A percentile compares a stretch with the other conserved stretches of the same genome.
Conservation (phyloP, 2,888 invertebrate genomes). For the Notodonta ziczac region DNA sequence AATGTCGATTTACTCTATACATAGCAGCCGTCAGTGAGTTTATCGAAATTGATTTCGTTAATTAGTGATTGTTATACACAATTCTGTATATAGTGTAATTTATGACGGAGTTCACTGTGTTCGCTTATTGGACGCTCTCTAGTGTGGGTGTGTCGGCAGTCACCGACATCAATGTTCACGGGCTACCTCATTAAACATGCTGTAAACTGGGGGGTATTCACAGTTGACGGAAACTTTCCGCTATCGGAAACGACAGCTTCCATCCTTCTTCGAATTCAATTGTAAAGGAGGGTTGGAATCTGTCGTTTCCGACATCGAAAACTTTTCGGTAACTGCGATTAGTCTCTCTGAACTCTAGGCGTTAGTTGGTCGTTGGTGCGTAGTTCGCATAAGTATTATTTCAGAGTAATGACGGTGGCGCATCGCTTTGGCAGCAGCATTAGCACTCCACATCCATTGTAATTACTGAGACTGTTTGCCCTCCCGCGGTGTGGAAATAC, state of each 20-base stretch:
- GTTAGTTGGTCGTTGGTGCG: constrained; percentile 38
- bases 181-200: constrained; percentile 50
- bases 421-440: constrained; percentile 54
- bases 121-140: constrained; percentile 35
- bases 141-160: constrained; percentile 32
- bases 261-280: too few relatives aligned
- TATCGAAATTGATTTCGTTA: background rate
- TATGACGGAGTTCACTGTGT: constrained; percentile 22
- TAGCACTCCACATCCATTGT: constrained; percentile 45
- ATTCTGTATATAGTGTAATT: constrained; percentile 6
- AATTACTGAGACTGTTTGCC: constrained; percentile 61
- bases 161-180: constrained; percentile 40
- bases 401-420: constrained; percentile 28
- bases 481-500: constrained; percentile 48
- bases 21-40: background rate
- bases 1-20: background rate
- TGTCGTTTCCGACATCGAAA: too few relatives aligned
- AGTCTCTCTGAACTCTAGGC: constrained; percentile 24
- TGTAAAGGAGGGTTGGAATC: too few relatives aligned
- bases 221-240: too few relatives aligned
- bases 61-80: background rate
- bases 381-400: constrained; percentile 43
- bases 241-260: too few relatives aligned
- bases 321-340: too few relatives aligned
- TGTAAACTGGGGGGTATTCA: constrained; percentile 18